Evolutionary conservation across 2,797 vertebrate genomes (phyloP).

Genomic region (Morelia viridis): DNA sequence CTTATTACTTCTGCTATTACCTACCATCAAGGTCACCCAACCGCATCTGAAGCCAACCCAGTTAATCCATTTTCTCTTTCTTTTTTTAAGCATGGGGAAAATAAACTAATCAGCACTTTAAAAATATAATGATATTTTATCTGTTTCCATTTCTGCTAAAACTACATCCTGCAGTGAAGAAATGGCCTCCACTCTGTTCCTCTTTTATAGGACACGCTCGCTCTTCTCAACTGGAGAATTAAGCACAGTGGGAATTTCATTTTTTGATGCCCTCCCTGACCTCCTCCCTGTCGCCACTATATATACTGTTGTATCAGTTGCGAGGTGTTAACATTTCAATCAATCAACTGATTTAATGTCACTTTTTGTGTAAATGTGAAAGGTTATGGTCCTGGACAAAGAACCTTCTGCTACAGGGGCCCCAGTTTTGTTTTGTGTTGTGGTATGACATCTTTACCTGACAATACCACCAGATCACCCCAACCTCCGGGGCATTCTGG

Average conservation of each 20-base stretch:
- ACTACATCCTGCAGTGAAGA: constrained; percentile 8
- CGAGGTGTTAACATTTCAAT: background rate
- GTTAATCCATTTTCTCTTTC: background rate
- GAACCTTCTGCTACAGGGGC: too few species aligned
- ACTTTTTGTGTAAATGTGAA: background rate
- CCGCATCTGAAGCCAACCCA: background rate
- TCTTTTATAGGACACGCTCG: background rate
- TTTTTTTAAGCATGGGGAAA: background rate
- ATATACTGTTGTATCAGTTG: background rate
- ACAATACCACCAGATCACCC: too few species aligned
- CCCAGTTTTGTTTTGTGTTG: too few species aligned
- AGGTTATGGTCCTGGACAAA: background rate
- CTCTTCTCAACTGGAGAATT: rapidly evolving
- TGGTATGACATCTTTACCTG: too few species aligned
- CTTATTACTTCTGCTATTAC: constrained; percentile 20
- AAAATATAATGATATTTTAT: constrained; percentile 18
- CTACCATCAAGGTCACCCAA: constrained; percentile 32
- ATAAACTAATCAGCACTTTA: constrained; percentile 11
- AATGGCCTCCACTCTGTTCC: constrained; percentile 14
- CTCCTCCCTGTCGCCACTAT: background rate
- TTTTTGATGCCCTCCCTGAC: background rate
- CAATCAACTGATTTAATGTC: background rate
- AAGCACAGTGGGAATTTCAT: background rate
- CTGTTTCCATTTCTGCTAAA: constrained; percentile 42
- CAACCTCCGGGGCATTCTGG: too few species aligned